Base-by-base conservation (phyloP, 1,140 invertebrate species). In the Ips typographus region DNA sequence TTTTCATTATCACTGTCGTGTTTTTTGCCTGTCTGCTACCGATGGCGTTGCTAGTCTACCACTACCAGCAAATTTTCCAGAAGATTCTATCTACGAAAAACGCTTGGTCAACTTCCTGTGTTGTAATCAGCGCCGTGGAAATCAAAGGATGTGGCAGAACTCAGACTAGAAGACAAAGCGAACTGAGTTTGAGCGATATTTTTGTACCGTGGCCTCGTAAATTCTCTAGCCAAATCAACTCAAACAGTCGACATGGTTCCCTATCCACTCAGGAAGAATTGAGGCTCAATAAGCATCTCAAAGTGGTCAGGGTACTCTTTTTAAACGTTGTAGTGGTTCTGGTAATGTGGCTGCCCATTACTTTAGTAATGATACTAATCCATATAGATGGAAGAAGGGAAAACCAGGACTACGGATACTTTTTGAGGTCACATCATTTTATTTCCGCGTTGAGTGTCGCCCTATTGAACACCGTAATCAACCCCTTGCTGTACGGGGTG, bases 401-500 rank as follows among this genome's bases (percentile, higher is more conserved):
- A 0, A 83, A 75, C 42, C 81, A 83, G 3, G 82, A 86, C 62
- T 82, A 80, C 0, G 74, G 81, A 49, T 85, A 83, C 70, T 86
- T 86, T 68, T 66, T 86, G 3, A 72, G 80, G 36, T 85, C 84
- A 1, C 81, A 84, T 65, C 83, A 87, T 73, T 86, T 87, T 70
- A 75, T 87, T 5, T 82, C 82, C 79, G 78, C 87, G 2, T 80
- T 90, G 40, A 78, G 87, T 5, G 78, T 89, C 0, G 88, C 88
- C 2, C 85, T 90, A 62, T 78, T 89, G 8, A 91, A 91, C 76
- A 90, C 89, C 4, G 87, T 90, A 71, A 87, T 91, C 55, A 94
- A 93, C 82, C 92, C 92, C 1, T 79, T 94, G 8, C 84, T 93
- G 8, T 93, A 92, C 75, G 91, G 91, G 56, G 85, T 92, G 65